Conservation (phyloP, 2,113 vertebrate genomes). For the Tautogolabrus adspersus region DNA sequence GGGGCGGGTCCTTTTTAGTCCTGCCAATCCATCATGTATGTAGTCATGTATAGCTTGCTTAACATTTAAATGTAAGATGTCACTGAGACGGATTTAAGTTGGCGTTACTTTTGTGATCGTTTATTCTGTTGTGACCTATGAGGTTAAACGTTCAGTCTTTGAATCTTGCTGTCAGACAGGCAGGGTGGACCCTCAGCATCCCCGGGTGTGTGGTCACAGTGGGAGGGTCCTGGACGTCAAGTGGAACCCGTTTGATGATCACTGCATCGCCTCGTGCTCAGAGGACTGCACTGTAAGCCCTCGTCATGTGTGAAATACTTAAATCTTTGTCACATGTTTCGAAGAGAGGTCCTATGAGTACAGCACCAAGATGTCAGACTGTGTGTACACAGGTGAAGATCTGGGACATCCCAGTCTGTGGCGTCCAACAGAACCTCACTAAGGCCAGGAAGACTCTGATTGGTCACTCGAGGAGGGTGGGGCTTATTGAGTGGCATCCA, state of each 20-base stretch:
- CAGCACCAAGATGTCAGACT: not conserved
- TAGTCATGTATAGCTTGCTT: not conserved
- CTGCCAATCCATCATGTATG: constrained; percentile 91
- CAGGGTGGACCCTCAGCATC: constrained; percentile 91
- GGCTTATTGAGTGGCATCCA: constrained; percentile 97
- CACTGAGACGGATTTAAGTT: not conserved
- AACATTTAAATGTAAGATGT: no score
- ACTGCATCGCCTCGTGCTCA: constrained; percentile 93
- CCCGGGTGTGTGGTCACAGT: constrained; percentile 91
- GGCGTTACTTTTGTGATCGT: no score
- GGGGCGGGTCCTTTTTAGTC: constrained; percentile 92
- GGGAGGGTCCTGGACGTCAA: constrained; percentile 92
- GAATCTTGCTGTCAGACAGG: constrained; percentile 84
- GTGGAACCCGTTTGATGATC: constrained; percentile 96
- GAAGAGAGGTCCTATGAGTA: no score
- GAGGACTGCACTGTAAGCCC: constrained; percentile 91
- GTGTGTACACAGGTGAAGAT: constrained; percentile 87
- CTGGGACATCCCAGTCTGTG: constrained; percentile 90
- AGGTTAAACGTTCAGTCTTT: no score
- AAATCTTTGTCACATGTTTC: no score
- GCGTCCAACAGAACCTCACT: constrained; percentile 86
- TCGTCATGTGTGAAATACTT: no score
- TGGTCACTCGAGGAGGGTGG: constrained; percentile 89
- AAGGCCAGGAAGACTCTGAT: constrained; percentile 87
- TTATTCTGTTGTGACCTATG: no score